A percentile compares a stretch with the other conserved stretches of the same genome.
These are phyloP conservation scores for Patella ulyssiponensis DNA, from an alignment of 2,888 invertebrate genomes.

Conservation along the genomic window DNA sequence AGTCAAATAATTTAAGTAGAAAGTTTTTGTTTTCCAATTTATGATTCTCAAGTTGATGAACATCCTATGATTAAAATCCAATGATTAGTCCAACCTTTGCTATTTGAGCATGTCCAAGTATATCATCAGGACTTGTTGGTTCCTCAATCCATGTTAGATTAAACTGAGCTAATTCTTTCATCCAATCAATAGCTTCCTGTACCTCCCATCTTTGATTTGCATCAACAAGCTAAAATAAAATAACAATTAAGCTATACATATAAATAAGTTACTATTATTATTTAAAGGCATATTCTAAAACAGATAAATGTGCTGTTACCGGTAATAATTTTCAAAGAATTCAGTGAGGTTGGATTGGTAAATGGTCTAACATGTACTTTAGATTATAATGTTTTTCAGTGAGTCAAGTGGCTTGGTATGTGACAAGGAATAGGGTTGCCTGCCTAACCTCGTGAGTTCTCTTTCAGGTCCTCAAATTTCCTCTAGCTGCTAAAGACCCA, in stretches of 20 bases:
- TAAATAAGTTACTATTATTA: background rate
- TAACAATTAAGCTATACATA: background rate
- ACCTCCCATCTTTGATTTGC: slow-evolving; percentile 82
- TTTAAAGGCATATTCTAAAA: too few relatives aligned
- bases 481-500: too few relatives aligned
- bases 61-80: background rate
- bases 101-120: slow-evolving; percentile 87
- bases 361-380: too few relatives aligned
- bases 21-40: background rate
- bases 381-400: too few relatives aligned
- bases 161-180: slow-evolving; percentile 82
- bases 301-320: too few relatives aligned
- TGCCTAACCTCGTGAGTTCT: too few relatives aligned
- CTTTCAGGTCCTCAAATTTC: too few relatives aligned
- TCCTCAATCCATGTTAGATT: slow-evolving; percentile 92
- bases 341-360: too few relatives aligned
- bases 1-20: background rate
- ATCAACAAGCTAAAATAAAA: slow-evolving; percentile 76
- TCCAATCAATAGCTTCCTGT: slow-evolving; percentile 87
- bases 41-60: too few relatives aligned
- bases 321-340: too few relatives aligned
- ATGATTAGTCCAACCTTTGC: slow-evolving; percentile 76
- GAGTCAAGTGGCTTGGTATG: too few relatives aligned
- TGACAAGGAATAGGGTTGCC: too few relatives aligned
- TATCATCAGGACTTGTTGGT: slow-evolving; percentile 92